A percentile compares a stretch with the other conserved stretches of the same genome.
These are phyloP conservation scores for Mesorhabditis spiculigera DNA, from an alignment of 2,888 invertebrate genomes.

Conservation along the genomic window DNA sequence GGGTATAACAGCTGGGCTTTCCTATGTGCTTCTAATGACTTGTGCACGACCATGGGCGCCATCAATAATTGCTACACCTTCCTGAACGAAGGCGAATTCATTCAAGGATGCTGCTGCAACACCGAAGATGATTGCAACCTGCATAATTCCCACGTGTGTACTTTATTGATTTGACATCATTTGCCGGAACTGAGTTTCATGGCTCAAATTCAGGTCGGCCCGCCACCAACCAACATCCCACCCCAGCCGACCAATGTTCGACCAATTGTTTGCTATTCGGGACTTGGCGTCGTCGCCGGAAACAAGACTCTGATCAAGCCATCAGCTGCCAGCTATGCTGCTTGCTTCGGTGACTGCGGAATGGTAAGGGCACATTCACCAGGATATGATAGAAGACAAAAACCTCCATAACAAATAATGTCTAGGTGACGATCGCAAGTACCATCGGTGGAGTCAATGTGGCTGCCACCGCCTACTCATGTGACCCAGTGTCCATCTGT, in stretches of 20 bases:
- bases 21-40: not conserved
- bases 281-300: not conserved
- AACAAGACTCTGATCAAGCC: not conserved
- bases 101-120: not conserved
- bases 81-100: not conserved
- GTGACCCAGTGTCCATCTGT: constrained; percentile 25
- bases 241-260: constrained; percentile 20
- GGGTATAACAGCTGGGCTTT: not conserved
- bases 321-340: not conserved
- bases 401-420: no score
- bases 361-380: no score
- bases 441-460: no score
- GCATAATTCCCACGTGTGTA: not conserved
- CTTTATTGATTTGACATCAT: not conserved
- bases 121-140: not conserved
- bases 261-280: constrained; percentile 11
- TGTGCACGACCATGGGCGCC: not conserved
- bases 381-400: no score
- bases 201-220: not conserved
- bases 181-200: not conserved
- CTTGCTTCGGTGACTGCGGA: not conserved
- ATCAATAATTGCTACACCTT: not conserved
- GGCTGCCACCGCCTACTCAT: constrained; percentile 23
- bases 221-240: constrained; percentile 9
- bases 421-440: no score